Evolutionary conservation across 2,888 invertebrate genomes (phyloP).

Genomic region (Campopleginae sp.): DNA sequence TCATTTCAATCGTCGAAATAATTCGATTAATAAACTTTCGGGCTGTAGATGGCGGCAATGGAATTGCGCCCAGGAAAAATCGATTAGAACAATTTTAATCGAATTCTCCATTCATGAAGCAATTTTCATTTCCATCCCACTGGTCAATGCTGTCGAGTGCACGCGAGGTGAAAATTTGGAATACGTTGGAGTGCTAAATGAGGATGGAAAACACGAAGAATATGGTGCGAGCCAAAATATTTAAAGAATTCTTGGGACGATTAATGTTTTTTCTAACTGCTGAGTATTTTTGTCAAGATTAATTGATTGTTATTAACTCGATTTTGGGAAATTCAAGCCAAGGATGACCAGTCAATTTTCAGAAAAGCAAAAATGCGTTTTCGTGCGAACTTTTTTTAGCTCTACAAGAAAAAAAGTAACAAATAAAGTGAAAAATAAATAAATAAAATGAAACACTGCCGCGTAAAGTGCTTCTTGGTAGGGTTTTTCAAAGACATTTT

Average conservation of each 20-base stretch:
- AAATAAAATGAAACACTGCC: neutral
- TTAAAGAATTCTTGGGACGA: conserved; percentile 43
- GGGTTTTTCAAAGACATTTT: neutral
- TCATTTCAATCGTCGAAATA: neutral
- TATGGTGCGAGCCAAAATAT: conserved; percentile 52
- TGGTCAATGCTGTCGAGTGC: neutral
- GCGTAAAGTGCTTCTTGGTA: neutral
- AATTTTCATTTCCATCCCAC: neutral
- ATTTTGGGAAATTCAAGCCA: conserved; percentile 12
- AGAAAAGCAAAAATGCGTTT: neutral
- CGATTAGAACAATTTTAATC: neutral
- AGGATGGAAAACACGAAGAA: conserved; percentile 7
- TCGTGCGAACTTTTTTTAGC: neutral
- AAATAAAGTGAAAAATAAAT: neutral
- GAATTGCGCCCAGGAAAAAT: neutral
- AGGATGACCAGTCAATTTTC: conserved; percentile 12
- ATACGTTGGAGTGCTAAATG: conserved; percentile 16
- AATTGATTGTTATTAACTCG: conserved; percentile 26
- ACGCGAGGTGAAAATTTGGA: neutral
- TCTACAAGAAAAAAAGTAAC: neutral
- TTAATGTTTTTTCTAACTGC: conserved; percentile 46
- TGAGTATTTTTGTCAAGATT: conserved; percentile 6
- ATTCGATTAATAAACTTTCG: neutral
- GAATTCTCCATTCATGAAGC: neutral
- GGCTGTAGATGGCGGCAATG: neutral